These are phyloP conservation scores for Acleris literana DNA, from an alignment of 2,888 invertebrate genomes.

Conservation along the genomic window DNA sequence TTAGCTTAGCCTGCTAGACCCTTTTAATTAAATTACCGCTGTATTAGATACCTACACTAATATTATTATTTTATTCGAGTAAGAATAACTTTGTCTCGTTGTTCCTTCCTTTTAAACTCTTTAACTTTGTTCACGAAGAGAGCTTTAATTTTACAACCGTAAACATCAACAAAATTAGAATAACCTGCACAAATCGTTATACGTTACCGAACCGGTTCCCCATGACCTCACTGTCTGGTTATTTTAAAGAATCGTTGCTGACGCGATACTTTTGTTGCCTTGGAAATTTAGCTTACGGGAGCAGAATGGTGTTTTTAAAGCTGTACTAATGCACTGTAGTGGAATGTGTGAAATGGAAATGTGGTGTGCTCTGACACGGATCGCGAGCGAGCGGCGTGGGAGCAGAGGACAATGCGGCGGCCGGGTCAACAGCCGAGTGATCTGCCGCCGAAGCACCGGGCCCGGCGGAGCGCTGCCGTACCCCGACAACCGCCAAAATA, in stretches of 20 bases:
- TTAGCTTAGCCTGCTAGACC: too few species aligned
- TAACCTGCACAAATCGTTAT: constrained; percentile 47
- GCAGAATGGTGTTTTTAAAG: neutral
- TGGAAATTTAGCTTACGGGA: neutral
- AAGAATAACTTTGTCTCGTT: too few species aligned
- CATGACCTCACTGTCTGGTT: constrained; percentile 71
- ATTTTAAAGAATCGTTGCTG: constrained; percentile 44
- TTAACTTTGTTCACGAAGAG: neutral
- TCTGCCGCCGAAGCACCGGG: constrained; percentile 39
- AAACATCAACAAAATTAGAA: constrained; percentile 45
- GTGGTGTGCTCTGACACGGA: constrained; percentile 35
- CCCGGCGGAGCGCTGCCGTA: constrained; percentile 34
- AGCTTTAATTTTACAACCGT: constrained; percentile 11
- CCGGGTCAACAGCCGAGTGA: constrained; percentile 72
- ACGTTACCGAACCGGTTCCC: constrained; percentile 62
- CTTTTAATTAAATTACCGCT: too few species aligned
- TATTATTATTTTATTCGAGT: too few species aligned
- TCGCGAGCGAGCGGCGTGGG: constrained; percentile 53
- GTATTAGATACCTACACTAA: too few species aligned
- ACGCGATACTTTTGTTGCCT: constrained; percentile 27
- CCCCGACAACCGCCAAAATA: constrained; percentile 43
- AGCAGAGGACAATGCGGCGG: constrained; percentile 61
- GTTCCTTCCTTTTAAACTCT: too few species aligned
- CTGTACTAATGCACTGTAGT: neutral
- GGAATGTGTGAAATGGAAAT: constrained; percentile 34